Evolutionary conservation across 2,797 vertebrate species (phyloP).

Genomic region (Galaxias olidus): DNA sequence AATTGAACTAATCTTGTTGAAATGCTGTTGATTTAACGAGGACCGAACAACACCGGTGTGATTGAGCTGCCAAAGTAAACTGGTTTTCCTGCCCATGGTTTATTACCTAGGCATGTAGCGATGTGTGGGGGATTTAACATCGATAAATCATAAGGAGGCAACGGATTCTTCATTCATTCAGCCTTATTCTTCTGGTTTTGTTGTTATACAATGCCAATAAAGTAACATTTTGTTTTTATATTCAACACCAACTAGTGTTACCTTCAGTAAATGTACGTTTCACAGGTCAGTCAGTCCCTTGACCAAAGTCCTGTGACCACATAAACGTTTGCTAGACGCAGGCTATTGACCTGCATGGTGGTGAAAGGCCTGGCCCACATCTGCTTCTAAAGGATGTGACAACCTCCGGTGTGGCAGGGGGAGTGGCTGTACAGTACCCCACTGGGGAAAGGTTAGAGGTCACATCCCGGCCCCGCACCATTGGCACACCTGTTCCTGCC

Average conservation of each 20-base stretch:
- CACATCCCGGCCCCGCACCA: conserved; percentile 52
- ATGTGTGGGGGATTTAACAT: neutral
- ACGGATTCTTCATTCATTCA: neutral
- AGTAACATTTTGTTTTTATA: too few species aligned
- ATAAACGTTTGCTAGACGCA: too few species aligned
- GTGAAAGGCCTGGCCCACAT: conserved; percentile 53
- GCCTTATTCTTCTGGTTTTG: too few species aligned
- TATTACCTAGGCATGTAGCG: neutral
- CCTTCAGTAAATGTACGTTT: too few species aligned
- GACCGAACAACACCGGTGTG: neutral
- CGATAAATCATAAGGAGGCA: neutral
- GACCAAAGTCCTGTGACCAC: too few species aligned
- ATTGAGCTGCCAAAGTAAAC: neutral
- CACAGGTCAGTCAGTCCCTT: too few species aligned
- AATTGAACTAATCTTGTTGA: too few species aligned
- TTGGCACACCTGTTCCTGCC: conserved; percentile 66
- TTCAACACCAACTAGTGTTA: too few species aligned
- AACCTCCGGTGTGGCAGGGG: conserved; percentile 32
- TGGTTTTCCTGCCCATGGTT: neutral
- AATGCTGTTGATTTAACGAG: too few species aligned
- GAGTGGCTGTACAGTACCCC: conserved; percentile 55
- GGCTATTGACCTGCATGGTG: conserved; percentile 1
- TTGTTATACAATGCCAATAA: too few species aligned
- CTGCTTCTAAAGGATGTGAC: conserved; percentile 48
- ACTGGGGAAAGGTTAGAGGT: conserved; percentile 51